phyloP scores from a whole-genome alignment of 2,113 vertebrate species.

The Monarcha castaneiventris region DNA sequence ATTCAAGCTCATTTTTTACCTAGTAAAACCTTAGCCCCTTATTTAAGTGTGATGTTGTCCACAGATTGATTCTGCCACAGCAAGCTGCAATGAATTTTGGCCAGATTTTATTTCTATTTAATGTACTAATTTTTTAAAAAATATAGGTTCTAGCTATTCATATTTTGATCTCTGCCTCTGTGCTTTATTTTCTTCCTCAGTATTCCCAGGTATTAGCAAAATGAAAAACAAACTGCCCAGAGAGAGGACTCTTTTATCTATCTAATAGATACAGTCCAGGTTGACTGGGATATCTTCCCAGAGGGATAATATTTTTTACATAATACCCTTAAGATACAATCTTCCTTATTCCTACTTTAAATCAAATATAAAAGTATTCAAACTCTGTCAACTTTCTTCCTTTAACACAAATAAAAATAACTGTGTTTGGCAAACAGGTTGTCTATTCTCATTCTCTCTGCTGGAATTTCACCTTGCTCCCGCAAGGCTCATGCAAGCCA shows the following conservation, averaged over 20 bases:
- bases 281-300: background rate
- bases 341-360: slow-evolving; percentile 23
- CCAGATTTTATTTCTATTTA: background rate
- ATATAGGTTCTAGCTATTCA: background rate
- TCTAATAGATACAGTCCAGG: background rate
- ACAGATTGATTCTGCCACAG: background rate
- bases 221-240: background rate
- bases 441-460: background rate
- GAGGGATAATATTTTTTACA: background rate
- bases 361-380: slow-evolving; percentile 32
- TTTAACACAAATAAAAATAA: slow-evolving; percentile 43
- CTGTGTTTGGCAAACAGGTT: slow-evolving; percentile 38
- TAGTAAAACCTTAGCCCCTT: background rate
- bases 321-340: background rate
- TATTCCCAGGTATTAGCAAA: background rate
- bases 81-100: background rate
- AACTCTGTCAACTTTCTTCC: slow-evolving; percentile 15
- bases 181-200: background rate
- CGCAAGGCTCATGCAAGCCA: slow-evolving; percentile 35
- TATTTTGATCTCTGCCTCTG: rapidly evolving
- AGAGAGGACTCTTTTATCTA: background rate
- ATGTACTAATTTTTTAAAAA: background rate
- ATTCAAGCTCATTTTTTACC: background rate
- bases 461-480: slow-evolving; percentile 54
- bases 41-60: background rate